Evolutionary conservation across 2,797 vertebrate species (phyloP), one percentile per base, ranked within the genome.

Genomic region (Lacerta agilis): DNA sequence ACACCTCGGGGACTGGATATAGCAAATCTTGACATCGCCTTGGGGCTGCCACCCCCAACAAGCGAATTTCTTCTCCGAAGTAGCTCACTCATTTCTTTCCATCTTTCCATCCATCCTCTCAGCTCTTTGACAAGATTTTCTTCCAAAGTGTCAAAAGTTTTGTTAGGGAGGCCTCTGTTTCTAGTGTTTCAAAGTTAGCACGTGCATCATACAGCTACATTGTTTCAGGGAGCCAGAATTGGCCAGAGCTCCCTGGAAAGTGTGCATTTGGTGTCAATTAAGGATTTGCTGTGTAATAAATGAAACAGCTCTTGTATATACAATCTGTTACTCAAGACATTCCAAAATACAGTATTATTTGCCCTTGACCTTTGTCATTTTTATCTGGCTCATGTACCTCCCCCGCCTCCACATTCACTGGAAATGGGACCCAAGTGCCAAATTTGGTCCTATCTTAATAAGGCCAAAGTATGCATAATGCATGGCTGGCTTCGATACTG

Each of bases 381-480:
- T 73, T 38, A 73, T 17, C 36, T 73, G 72, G 72, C 72, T 73
- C 36, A 17, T 38, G 9, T 73, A 36, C 36, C 72, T 73, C 36
- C 20, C 8, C 11, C n/a, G 3, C n/a, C n/a, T 73, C 72, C 72
- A 8, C n/a, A 67, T 25, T 41, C 23, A 27, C 20, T 75, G 43
- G 49, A 72, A 85, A 85, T 81, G 58, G 73, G 69, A 76, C 29
- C 61, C 64, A 43, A 58, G 29, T 64, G 61, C 78, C 77, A 86
- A 43, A 78, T 71, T 41, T 61, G 66, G 20, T 10, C 49, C 43
- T 29, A 49, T 23, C 38, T 33, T 77, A 71, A 43, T 58, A 55
- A 76, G 69, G 45, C 33, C 13, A 82, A 79, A 27, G n/a, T 58
- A 71, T 82, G n/a, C 49, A 86, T 78, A 83, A 86, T 89, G 55